Base-by-base conservation (phyloP, 1,140 invertebrate genomes). In the Ceratina calcarata region DNA sequence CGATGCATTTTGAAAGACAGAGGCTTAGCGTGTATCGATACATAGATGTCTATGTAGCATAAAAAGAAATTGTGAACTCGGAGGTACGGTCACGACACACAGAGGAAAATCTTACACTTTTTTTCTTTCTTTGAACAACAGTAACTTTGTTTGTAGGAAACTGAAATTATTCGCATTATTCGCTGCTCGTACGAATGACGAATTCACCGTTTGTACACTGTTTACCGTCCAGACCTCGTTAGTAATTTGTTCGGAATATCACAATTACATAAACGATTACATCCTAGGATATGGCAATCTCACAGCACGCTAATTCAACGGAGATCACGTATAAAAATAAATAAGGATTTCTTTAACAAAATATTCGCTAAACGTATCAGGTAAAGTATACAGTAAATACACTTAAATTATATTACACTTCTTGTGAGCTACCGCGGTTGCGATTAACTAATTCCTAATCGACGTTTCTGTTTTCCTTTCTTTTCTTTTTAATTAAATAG, bases 261-360 rank as follows among this genome's bases (percentile, higher is more conserved):
- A 88, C 87, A 89, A 88, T 83, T 45, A 65, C 61, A 81, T 67
- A 82, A 78, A 65, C 45, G 45, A 77, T 66, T 79, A 53, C 58
- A 65, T 60, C 61, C 66, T 67, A 77, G 15, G 70, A 83, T 84
- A 87, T 89, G 87, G 85, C 84, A 89, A 85, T 82, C 81, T 88
- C 82, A 85, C 84, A 86, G 84, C 82, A 81, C 80, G 27, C 83
- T 84, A 90, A 88, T 81, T 87, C 75, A 89, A 88, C 67, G 58
- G 80, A 89, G 80, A 88, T 86, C 78, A 85, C 49, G 76, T 88
- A 89, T 64, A 89, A 89, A 88, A 90, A 90, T 88, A 90, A 90
- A 89, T 88, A 89, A 83, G 65, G 70, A 81, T 74, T 80, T 68
- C 77, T 67, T 80, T 45, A 74, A 84, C 51, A 6, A 79, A 73